phyloP scores from a whole-genome alignment of 2,113 vertebrate species.

The Clarias batrachus region DNA sequence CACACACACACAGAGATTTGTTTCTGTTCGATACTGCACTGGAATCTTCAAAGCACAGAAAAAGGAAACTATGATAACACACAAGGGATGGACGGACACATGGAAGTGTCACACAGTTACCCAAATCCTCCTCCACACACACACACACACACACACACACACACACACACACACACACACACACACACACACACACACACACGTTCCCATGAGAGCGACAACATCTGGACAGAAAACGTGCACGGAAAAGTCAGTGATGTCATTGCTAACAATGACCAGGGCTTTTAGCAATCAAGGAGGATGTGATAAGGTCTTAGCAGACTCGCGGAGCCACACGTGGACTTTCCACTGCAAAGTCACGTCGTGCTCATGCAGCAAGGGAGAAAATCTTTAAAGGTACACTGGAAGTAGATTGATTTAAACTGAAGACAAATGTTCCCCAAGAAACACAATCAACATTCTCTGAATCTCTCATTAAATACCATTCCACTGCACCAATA shows the following conservation, averaged over 20 bases:
- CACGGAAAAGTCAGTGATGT: constrained; percentile 54
- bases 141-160: not conserved
- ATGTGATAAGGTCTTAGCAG: constrained; percentile 24
- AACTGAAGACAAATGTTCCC: not conserved
- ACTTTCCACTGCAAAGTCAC: not conserved
- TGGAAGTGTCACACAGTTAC: not conserved
- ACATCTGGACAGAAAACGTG: not conserved
- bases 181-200: not conserved
- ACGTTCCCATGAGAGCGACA: constrained; percentile 43
- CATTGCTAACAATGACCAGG: constrained; percentile 26
- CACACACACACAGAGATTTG: not conserved
- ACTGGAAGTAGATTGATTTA: not conserved
- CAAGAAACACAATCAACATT: not conserved
- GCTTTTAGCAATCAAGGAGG: not conserved
- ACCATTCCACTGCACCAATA: not conserved
- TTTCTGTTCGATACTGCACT: constrained; percentile 16
- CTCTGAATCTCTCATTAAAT: not conserved
- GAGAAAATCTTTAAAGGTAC: not conserved
- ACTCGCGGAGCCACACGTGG: not conserved
- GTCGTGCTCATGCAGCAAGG: not conserved
- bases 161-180: not conserved
- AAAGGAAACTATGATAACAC: constrained; percentile 13
- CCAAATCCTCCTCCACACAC: not conserved
- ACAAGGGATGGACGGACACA: constrained; percentile 17
- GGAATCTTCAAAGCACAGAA: constrained; percentile 36